Conservation (phyloP, 2,888 invertebrate species). For the Cyclophora punctaria region DNA sequence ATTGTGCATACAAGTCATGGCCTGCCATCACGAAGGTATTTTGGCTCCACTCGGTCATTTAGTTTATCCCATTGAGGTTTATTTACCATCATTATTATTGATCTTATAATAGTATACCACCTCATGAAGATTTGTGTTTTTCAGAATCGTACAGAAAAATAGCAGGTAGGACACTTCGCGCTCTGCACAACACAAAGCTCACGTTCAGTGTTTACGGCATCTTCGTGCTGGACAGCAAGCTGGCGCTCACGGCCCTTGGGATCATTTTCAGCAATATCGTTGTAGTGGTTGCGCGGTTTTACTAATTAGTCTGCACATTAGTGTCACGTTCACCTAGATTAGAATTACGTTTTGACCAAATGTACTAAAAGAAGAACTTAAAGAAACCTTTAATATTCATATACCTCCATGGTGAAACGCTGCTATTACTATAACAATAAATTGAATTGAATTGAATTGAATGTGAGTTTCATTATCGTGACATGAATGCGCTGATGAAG, state of each 20-base stretch:
- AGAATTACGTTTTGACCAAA: no score
- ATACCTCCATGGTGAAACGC: no score
- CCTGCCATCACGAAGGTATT: constrained; percentile 26
- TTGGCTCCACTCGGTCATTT: background rate
- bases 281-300: constrained; percentile 17
- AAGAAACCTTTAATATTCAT: no score
- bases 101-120: background rate
- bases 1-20: constrained; percentile 25
- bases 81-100: background rate
- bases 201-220: constrained; percentile 32
- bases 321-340: no score
- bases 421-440: no score
- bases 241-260: constrained; percentile 26
- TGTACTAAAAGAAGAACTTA: no score
- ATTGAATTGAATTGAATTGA: no score
- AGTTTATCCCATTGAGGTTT: background rate
- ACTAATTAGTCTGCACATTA: no score
- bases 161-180: constrained; percentile 24
- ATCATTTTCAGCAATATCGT: constrained; percentile 32
- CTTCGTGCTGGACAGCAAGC: constrained; percentile 22
- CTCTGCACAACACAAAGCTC: constrained; percentile 25
- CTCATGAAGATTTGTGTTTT: constrained; percentile 6
- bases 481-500: no score
- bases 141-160: constrained; percentile 23
- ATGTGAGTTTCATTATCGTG: no score